phyloP scores from a whole-genome alignment of 2,888 invertebrate genomes.

The Coremacera marginata region DNA sequence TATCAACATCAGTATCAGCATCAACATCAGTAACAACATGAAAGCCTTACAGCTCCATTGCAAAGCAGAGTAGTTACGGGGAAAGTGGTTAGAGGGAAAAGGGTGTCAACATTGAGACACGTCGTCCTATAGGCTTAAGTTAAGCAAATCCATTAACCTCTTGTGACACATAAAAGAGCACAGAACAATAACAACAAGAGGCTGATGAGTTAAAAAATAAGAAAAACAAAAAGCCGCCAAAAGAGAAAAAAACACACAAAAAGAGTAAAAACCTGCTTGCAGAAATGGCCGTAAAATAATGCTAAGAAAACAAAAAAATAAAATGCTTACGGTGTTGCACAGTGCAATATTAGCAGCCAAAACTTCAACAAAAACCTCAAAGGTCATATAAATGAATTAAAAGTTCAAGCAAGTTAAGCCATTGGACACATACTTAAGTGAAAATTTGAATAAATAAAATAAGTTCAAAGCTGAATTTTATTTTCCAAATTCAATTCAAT shows the following conservation, averaged over 20 bases:
- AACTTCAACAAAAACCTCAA: too few relatives aligned
- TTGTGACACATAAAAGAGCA: constrained; percentile 19
- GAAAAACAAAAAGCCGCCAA: neutral
- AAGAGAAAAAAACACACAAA: neutral
- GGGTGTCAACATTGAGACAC: neutral
- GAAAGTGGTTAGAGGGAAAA: neutral
- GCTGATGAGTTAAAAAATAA: neutral
- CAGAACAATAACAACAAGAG: neutral
- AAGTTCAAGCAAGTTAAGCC: too few relatives aligned
- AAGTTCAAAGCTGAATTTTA: too few relatives aligned
- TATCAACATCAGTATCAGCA: constrained; percentile 9
- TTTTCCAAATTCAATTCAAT: too few relatives aligned
- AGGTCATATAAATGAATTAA: too few relatives aligned
- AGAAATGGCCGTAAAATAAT: too few relatives aligned
- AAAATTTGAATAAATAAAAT: too few relatives aligned
- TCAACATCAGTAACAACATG: neutral
- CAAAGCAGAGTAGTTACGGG: neutral
- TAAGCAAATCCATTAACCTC: constrained; percentile 25
- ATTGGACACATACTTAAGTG: too few relatives aligned
- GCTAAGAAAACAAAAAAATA: too few relatives aligned
- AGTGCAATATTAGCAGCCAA: too few relatives aligned
- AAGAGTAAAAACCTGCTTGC: neutral
- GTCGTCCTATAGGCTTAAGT: constrained; percentile 9
- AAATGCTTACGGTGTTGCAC: too few relatives aligned
- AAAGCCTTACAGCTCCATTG: neutral